Evolutionary conservation across 2,888 invertebrate species (phyloP), one percentile per base, ranked within the genome.

Genomic region (Macrosiphum euphorbiae): DNA sequence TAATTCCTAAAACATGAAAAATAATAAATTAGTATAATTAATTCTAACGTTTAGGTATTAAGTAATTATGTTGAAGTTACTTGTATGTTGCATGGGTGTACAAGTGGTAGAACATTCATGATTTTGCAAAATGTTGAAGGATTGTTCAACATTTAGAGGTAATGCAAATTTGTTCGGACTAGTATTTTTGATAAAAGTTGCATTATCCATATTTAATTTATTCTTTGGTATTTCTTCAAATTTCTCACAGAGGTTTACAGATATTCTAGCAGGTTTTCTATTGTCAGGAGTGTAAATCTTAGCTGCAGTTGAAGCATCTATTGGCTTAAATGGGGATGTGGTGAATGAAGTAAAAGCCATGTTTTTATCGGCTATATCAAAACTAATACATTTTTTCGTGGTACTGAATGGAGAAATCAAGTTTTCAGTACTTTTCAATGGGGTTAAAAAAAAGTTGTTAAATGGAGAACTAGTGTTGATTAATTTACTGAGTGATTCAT

Each of bases 391-490:
- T 86, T 90, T 85, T 24, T 86, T 90, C 1, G 90, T 61, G 52
- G 52, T 67, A 86, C 61, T 94, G 44, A 94, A 94, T 67, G 94
- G 94, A 87, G 94, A 94, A 35, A 90, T 26, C 35, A 94, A 50
- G 61, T 94, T 94, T 94, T 94, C 86, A 87, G 35, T 67, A 90
- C 41, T 90, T 87, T 90, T 94, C 41, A 94, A 94, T 41, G 94
- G 94, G 24, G 94, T 90, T 24, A 94, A 94, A 87, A 41, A 94
- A 28, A 94, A 94, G 24, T 94, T 87, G 52, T 90, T 90, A 87
- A 94, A 90, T 90, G 86, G 50, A 20, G 90, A 94, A 41, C 52
- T 84, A n/a, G 61, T 47, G 11, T 0, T 44, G 67, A 7, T 24
- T n/a, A 90, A 26, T 86, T 50, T 67, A 8, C 52, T 44, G 7